Percentiles rank a stretch among this genome's conserved stretches.
Evolutionary conservation across 1,140 invertebrate species (phyloP).

Genomic region (Pomacea maculata): DNA sequence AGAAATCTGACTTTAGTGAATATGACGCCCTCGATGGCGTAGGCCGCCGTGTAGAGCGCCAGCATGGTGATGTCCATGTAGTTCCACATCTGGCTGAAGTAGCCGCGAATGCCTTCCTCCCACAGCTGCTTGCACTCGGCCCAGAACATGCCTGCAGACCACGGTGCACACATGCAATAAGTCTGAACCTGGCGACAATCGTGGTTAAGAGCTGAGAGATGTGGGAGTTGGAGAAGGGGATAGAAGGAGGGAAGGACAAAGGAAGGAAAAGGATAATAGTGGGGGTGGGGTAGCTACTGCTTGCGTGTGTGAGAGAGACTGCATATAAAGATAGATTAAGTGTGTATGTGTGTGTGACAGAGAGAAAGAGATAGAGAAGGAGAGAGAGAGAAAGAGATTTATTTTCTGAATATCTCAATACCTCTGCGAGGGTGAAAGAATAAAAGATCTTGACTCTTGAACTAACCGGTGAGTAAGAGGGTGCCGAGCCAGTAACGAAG

Average conservation of each 20-base stretch:
- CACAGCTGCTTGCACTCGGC: slow-evolving; percentile 87
- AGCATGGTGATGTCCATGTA: slow-evolving; percentile 89
- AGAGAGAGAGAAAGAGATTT: not conserved
- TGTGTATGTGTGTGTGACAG: not conserved
- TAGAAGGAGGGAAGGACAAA: not conserved
- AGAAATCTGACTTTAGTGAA: slow-evolving; percentile 32
- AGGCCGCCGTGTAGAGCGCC: slow-evolving; percentile 63
- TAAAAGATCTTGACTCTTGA: too few species aligned
- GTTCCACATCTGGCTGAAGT: slow-evolving; percentile 92
- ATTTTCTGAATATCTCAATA: not conserved
- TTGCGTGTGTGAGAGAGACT: too few species aligned
- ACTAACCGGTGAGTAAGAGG: too few species aligned
- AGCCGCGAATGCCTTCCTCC: slow-evolving; percentile 82
- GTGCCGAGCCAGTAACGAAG: too few species aligned
- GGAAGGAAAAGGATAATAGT: not conserved
- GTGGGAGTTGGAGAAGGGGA: not conserved
- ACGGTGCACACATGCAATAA: not conserved
- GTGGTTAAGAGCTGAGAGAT: not conserved
- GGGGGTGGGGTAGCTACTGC: too few species aligned
- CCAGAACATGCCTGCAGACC: slow-evolving; percentile 81
- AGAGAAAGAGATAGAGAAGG: not conserved
- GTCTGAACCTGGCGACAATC: too few species aligned
- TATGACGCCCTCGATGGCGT: slow-evolving; percentile 47
- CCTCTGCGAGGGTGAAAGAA: too few species aligned
- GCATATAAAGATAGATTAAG: too few species aligned